Evolutionary conservation across 2,113 vertebrate species (phyloP).

Genomic region (Leucosticte australis): DNA sequence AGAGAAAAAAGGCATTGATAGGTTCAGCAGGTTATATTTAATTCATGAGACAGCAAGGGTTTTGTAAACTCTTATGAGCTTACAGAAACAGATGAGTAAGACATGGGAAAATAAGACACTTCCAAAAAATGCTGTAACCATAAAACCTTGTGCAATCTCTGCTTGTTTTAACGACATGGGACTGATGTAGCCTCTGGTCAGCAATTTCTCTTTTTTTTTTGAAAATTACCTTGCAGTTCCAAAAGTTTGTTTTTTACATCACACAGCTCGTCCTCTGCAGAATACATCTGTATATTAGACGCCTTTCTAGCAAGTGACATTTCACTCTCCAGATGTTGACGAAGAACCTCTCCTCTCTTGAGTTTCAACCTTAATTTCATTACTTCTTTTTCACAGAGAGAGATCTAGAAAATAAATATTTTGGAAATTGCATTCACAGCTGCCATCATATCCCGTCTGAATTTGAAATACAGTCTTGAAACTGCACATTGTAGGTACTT

Average conservation of each 20-base stretch:
- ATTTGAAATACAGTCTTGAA: background rate
- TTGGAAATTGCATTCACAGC: background rate
- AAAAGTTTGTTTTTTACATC: slow-evolving; percentile 63
- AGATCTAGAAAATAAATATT: slow-evolving; percentile 69
- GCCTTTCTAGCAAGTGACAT: slow-evolving; percentile 76
- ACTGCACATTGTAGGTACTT: background rate
- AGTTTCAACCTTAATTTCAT: slow-evolving; percentile 75
- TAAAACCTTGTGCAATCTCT: background rate
- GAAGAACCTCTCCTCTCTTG: slow-evolving; percentile 81
- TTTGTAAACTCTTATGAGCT: background rate
- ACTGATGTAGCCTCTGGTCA: background rate
- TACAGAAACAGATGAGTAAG: background rate
- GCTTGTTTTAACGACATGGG: background rate
- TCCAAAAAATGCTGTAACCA: background rate
- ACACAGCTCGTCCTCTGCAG: slow-evolving; percentile 62
- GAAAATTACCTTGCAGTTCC: slow-evolving; percentile 70
- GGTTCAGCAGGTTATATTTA: background rate
- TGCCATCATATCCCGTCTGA: background rate
- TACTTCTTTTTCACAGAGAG: slow-evolving; percentile 76
- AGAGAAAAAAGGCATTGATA: background rate
- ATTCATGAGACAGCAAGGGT: background rate
- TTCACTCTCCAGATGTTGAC: slow-evolving; percentile 80
- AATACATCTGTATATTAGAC: slow-evolving; percentile 30
- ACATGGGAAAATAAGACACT: background rate
- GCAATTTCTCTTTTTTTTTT: background rate